Evolutionary conservation across 2,797 vertebrate species (phyloP).

Genomic region (Chrosomus eos): DNA sequence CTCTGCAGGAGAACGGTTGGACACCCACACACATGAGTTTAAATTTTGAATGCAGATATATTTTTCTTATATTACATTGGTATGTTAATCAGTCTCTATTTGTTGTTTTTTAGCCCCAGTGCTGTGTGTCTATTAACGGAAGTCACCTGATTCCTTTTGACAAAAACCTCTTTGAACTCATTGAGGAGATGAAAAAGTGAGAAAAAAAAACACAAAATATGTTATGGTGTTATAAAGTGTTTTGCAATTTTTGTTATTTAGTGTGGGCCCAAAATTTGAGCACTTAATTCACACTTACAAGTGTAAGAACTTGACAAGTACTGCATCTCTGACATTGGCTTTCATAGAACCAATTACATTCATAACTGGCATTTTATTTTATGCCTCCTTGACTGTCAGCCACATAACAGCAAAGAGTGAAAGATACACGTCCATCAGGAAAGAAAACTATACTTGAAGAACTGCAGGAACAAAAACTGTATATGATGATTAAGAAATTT

Average conservation of each 20-base stretch:
- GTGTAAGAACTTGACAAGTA: not conserved
- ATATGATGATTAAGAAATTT: too few species aligned
- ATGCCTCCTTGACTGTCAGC: too few species aligned
- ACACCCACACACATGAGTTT: not conserved
- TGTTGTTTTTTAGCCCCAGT: conserved; percentile 67
- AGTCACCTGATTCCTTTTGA: conserved; percentile 12
- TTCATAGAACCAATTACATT: not conserved
- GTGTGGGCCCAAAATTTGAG: not conserved
- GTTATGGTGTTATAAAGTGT: not conserved
- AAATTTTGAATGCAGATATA: not conserved
- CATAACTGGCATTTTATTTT: not conserved
- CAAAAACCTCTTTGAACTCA: rapidly evolving
- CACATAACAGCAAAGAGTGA: not conserved
- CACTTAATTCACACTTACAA: not conserved
- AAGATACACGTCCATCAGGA: too few species aligned
- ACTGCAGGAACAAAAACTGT: too few species aligned
- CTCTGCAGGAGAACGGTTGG: not conserved
- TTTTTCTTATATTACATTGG: too few species aligned
- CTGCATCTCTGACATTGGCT: not conserved
- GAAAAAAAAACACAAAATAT: conserved; percentile 15
- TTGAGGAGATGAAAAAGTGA: not conserved
- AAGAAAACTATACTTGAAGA: too few species aligned
- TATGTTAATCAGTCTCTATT: not conserved
- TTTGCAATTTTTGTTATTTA: not conserved
- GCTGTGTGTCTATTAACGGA: conserved; percentile 69